phyloP scores from a whole-genome alignment of 2,888 invertebrate species.

The Pachydiplax longipennis region DNA sequence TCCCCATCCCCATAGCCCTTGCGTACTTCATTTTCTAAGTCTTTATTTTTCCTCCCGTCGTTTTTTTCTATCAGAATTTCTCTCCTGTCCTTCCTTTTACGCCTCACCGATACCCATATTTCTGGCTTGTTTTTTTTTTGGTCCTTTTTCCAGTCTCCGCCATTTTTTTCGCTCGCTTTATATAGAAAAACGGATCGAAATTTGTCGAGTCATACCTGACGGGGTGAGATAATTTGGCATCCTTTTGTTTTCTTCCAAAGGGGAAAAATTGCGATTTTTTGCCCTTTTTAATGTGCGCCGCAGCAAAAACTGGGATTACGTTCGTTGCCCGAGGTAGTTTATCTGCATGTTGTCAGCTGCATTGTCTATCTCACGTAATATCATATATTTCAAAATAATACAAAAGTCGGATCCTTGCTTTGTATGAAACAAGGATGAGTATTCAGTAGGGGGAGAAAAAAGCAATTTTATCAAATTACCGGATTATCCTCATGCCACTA shows the following conservation, averaged over 20 bases:
- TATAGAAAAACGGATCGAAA: not conserved
- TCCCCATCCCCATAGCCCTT: not conserved
- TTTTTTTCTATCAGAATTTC: not conserved
- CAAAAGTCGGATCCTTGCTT: no score
- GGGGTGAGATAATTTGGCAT: not conserved
- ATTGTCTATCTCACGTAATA: no score
- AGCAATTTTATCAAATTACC: no score
- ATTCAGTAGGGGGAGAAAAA: no score
- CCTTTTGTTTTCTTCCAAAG: not conserved
- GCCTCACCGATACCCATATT: no score
- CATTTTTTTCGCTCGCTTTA: not conserved
- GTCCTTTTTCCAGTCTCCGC: not conserved
- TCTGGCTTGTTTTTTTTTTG: not conserved
- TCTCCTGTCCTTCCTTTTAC: no score
- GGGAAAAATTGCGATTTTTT: not conserved
- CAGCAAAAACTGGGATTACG: not conserved
- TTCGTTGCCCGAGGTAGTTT: not conserved
- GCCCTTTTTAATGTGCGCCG: not conserved
- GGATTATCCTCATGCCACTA: no score
- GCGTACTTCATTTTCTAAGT: not conserved
- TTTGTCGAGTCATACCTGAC: not conserved
- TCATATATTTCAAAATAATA: no score
- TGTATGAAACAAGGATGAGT: no score
- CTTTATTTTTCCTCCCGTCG: not conserved
- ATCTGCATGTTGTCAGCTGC: not conserved